Percentiles rank a stretch among this genome's conserved stretches.
These are phyloP conservation scores for Himalopsyche phryganea DNA, from an alignment of 1,140 invertebrate genomes.

Conservation along the genomic window DNA sequence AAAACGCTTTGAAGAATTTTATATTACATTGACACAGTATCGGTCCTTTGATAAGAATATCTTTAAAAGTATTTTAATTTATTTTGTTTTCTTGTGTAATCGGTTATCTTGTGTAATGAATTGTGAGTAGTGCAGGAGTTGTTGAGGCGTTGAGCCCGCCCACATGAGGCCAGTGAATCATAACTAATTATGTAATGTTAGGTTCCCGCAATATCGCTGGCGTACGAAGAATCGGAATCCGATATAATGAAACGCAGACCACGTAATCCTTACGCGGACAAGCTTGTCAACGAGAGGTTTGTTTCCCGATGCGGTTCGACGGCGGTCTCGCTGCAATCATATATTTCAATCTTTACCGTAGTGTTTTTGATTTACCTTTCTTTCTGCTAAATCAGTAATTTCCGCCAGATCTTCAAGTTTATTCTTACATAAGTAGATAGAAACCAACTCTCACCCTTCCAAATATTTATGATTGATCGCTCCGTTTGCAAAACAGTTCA, in stretches of 20 bases:
- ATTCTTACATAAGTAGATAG: slow-evolving; percentile 31
- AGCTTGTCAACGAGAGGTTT: slow-evolving; percentile 95
- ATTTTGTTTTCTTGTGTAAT: too few relatives aligned
- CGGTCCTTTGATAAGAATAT: too few relatives aligned
- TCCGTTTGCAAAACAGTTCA: neutral
- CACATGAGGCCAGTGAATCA: neutral
- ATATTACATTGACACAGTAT: too few relatives aligned
- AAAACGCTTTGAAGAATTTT: too few relatives aligned
- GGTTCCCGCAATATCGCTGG: slow-evolving; percentile 97
- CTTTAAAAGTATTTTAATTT: too few relatives aligned
- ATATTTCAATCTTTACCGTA: slow-evolving; percentile 25
- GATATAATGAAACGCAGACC: slow-evolving; percentile 99
- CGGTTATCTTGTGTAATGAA: too few relatives aligned
- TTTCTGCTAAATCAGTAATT: slow-evolving; percentile 30
- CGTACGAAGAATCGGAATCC: slow-evolving; percentile 96
- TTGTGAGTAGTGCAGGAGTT: neutral
- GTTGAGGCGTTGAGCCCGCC: neutral
- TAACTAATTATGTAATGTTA: slow-evolving; percentile 45
- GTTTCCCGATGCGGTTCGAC: slow-evolving; percentile 16
- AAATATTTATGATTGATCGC: slow-evolving; percentile 16
- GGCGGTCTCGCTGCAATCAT: slow-evolving; percentile 16
- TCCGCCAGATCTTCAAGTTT: slow-evolving; percentile 32
- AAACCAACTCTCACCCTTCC: slow-evolving; percentile 15
- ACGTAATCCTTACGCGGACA: slow-evolving; percentile 91
- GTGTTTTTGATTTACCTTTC: slow-evolving; percentile 29